phyloP scores from a whole-genome alignment of 2,888 invertebrate species.

The Dorcus hopei region DNA sequence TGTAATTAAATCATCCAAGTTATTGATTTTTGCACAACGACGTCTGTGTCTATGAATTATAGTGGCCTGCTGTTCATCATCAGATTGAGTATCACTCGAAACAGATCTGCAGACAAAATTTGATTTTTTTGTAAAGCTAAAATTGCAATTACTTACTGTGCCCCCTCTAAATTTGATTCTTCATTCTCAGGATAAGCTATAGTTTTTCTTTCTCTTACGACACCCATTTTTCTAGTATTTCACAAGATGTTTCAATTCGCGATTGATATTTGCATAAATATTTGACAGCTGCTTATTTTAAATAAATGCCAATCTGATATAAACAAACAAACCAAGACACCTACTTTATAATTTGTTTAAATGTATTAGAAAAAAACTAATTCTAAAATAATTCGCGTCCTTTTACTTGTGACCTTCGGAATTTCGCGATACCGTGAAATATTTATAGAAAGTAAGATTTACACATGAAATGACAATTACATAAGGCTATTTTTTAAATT shows the following conservation, averaged over 20 bases:
- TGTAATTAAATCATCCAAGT: background rate
- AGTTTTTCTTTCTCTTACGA: conserved; percentile 4
- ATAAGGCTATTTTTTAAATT: too few species aligned
- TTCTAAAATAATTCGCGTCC: background rate
- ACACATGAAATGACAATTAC: too few species aligned
- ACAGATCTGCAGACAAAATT: background rate
- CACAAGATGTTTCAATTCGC: background rate
- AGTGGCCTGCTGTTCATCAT: background rate
- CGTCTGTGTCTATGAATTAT: background rate
- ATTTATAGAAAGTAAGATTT: too few species aligned
- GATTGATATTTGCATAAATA: background rate
- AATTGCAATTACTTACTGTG: background rate
- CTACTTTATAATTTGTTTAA: background rate
- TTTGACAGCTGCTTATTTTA: background rate
- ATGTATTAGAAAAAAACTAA: background rate
- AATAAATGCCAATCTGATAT: background rate
- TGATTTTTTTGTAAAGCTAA: too few species aligned
- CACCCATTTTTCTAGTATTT: conserved; percentile 4
- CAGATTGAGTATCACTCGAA: background rate
- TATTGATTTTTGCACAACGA: background rate
- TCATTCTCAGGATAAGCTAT: conserved; percentile 1
- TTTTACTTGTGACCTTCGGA: too few species aligned
- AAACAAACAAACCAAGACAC: background rate
- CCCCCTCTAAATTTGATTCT: background rate
- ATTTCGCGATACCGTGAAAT: too few species aligned